phyloP scores from a whole-genome alignment of 2,888 invertebrate genomes.

The Eupelmus urozonus region DNA sequence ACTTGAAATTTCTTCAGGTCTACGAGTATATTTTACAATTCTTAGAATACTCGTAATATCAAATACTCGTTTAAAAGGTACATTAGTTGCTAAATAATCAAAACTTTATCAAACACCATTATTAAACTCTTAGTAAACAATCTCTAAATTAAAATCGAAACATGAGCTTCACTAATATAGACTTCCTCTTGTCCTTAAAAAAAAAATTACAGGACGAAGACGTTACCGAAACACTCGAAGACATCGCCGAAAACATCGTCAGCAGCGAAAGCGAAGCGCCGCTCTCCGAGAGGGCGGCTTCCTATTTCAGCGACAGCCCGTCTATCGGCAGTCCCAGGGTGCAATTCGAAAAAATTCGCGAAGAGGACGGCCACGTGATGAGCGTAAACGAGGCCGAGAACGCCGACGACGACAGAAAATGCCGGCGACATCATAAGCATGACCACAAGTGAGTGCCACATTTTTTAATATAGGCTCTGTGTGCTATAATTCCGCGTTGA shows the following conservation, averaged over 20 bases:
- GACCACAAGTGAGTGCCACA: conserved; percentile 72
- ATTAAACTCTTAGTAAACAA: not conserved
- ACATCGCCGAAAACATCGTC: conserved; percentile 60
- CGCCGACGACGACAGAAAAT: conserved; percentile 72
- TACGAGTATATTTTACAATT: too few species aligned
- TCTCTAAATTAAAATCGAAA: not conserved
- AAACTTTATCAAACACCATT: too few species aligned
- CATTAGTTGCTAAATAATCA: too few species aligned
- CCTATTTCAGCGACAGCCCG: conserved; percentile 69
- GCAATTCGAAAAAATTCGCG: conserved; percentile 73
- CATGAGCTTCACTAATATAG: not conserved
- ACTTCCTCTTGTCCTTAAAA: too few species aligned
- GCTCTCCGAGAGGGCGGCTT: conserved; percentile 74
- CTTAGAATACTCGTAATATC: too few species aligned
- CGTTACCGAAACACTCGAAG: conserved; percentile 62
- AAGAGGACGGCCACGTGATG: conserved; percentile 67
- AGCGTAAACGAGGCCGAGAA: conserved; percentile 59
- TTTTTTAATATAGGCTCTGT: too few species aligned
- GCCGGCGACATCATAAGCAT: conserved; percentile 73
- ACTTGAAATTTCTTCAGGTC: too few species aligned
- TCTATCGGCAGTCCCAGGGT: conserved; percentile 72
- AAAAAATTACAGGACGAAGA: conserved; percentile 60
- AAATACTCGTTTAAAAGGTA: too few species aligned
- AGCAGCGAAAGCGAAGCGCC: conserved; percentile 73
- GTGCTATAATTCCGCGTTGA: too few species aligned